Evolutionary conservation across 92 coral and sea anemone genomes (phyloP).

Genomic region (Porites lobata): DNA sequence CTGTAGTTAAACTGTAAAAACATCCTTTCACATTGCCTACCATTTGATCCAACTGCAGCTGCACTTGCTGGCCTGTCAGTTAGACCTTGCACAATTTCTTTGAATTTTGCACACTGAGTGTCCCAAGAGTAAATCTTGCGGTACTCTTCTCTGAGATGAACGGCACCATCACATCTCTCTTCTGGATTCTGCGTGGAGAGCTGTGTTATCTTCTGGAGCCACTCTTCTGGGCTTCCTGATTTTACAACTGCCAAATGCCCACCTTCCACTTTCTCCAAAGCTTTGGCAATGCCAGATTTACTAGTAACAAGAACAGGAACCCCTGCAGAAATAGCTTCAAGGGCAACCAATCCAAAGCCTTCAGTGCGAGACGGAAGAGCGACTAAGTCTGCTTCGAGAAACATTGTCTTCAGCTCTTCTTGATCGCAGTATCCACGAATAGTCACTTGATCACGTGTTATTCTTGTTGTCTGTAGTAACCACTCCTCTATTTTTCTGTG

Average conservation of each 20-base stretch:
- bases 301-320: slow-evolving; percentile 29
- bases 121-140: background rate
- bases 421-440: slow-evolving; percentile 28
- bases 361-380: slow-evolving; percentile 30
- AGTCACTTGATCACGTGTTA: slow-evolving; percentile 20
- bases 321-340: slow-evolving; percentile 46
- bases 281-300: slow-evolving; percentile 40
- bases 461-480: slow-evolving; percentile 8
- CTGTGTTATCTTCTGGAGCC: background rate
- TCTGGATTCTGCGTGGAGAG: background rate
- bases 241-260: slow-evolving; percentile 16
- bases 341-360: slow-evolving; percentile 34
- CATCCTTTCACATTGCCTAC: background rate
- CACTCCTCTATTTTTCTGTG: background rate
- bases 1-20: background rate
- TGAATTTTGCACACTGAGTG: background rate
- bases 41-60: background rate
- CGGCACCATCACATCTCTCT: background rate
- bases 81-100: background rate
- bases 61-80: background rate
- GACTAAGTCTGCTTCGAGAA: slow-evolving; percentile 8
- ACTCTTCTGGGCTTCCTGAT: background rate
- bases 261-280: slow-evolving; percentile 16
- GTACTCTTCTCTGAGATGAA: background rate
- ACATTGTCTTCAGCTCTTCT: slow-evolving; percentile 14